Evolutionary conservation across 2,888 invertebrate species (phyloP).

Genomic region (Amphipoea oculea): DNA sequence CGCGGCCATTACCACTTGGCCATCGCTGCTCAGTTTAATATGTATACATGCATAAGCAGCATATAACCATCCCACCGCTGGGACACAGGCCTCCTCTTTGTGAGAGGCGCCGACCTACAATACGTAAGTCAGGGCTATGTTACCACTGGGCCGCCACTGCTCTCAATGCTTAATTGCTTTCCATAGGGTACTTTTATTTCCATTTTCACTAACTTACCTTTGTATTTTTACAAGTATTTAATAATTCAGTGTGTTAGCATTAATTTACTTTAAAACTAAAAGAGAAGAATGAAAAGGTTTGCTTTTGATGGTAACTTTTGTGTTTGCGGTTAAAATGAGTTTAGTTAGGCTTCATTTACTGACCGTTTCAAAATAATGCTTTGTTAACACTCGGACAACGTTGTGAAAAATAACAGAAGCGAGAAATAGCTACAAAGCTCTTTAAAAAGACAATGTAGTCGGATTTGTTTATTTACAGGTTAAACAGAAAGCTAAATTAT

Average conservation of each 20-base stretch:
- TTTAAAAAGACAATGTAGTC: conserved; percentile 17
- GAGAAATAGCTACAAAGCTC: not conserved
- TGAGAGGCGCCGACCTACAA: not conserved
- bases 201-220: not conserved
- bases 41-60: not conserved
- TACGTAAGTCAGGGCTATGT: not conserved
- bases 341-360: conserved; percentile 31
- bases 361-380: conserved; percentile 33
- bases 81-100: not conserved
- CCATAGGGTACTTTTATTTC: not conserved
- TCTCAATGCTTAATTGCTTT: not conserved
- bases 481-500: not conserved
- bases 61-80: not conserved
- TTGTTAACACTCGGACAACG: not conserved
- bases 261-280: conserved; percentile 8
- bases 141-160: not conserved
- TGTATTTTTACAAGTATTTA: not conserved
- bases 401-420: conserved; percentile 16
- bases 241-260: not conserved
- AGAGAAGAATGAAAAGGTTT: conserved; percentile 6
- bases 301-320: conserved; percentile 3
- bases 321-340: conserved; percentile 29
- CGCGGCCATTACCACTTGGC: too few species aligned
- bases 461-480: not conserved
- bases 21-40: too few species aligned